Evolutionary conservation across 2,888 invertebrate genomes (phyloP).

Genomic region (Hypercompe scribonia): DNA sequence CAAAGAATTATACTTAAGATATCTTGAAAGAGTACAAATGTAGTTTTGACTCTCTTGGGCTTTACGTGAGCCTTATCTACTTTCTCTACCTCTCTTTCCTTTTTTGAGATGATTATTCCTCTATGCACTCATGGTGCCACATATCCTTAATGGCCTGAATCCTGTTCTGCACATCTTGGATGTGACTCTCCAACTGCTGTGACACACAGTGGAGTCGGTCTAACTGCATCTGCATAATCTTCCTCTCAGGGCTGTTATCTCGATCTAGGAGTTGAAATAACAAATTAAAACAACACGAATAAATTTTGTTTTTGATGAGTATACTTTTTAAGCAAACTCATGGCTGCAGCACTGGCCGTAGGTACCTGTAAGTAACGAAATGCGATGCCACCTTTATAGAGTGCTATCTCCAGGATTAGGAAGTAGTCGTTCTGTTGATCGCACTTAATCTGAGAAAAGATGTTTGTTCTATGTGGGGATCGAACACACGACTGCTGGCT

Average conservation of each 20-base stretch:
- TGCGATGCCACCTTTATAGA: too few species aligned
- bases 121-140: conserved; percentile 43
- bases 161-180: conserved; percentile 38
- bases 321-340: too few species aligned
- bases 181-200: conserved; percentile 35
- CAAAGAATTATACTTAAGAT: too few species aligned
- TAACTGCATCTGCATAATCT: conserved; percentile 23
- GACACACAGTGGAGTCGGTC: conserved; percentile 31
- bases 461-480: too few species aligned
- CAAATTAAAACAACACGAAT: not conserved
- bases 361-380: not conserved
- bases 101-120: conserved; percentile 6
- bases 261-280: conserved; percentile 1
- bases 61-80: too few species aligned
- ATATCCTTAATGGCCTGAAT: conserved; percentile 44
- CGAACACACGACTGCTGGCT: too few species aligned
- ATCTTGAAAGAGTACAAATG: too few species aligned
- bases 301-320: not conserved
- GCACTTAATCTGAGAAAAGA: too few species aligned
- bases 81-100: not conserved
- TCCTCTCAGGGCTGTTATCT: conserved; percentile 11
- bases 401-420: too few species aligned
- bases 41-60: too few species aligned
- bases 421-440: too few species aligned
- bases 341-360: too few species aligned